Conservation (phyloP, 2,797 vertebrate species). For the Acipenser oxyrinchus region DNA sequence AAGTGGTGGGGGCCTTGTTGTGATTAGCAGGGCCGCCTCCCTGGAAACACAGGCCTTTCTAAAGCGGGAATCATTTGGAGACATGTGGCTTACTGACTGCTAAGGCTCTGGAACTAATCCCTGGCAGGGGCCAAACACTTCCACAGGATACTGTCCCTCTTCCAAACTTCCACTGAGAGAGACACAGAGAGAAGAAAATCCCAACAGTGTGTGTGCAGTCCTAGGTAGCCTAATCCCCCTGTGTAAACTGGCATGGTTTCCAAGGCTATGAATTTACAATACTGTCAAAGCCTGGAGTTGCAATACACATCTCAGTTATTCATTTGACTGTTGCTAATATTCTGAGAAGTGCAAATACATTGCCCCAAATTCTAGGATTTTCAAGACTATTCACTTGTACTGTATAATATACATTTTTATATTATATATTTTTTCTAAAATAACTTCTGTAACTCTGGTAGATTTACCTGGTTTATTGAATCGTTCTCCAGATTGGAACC, state of each 20-base stretch:
- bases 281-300: not conserved
- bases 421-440: not conserved
- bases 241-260: not conserved
- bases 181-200: not conserved
- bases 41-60: conserved; percentile 16
- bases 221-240: not conserved
- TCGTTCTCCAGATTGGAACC: too few relatives aligned
- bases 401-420: not conserved
- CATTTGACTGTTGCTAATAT: not conserved
- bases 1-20: conserved; percentile 14
- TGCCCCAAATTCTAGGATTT: not conserved
- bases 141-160: conserved; percentile 9
- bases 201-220: not conserved
- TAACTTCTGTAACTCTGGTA: not conserved
- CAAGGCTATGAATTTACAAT: not conserved
- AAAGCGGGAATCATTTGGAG: conserved; percentile 15
- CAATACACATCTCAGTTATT: not conserved
- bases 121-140: not conserved
- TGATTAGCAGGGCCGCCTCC: conserved; percentile 18
- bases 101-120: conserved; percentile 9
- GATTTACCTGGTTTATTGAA: too few relatives aligned
- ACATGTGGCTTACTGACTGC: conserved; percentile 10
- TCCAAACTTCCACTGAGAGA: not conserved
- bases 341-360: not conserved
- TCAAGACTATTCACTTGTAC: not conserved